Percentiles rank a stretch among this genome's conserved stretches.
These are phyloP conservation scores for Coregonus sp. DNA, from an alignment of 2,797 vertebrate species.

Conservation along the genomic window DNA sequence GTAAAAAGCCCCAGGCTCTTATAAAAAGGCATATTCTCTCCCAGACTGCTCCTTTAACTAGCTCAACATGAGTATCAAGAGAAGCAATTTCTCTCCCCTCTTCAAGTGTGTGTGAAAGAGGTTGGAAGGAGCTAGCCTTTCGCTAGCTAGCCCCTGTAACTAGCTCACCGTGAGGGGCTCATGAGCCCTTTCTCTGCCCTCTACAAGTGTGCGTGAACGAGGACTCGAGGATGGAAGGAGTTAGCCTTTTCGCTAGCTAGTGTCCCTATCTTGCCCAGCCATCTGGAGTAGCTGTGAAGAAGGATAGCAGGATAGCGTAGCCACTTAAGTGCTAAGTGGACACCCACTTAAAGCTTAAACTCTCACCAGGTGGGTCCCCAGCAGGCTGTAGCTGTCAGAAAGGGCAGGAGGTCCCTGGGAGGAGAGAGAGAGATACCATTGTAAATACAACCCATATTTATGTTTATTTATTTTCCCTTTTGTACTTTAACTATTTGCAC, in stretches of 20 bases:
- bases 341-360: conserved; percentile 63
- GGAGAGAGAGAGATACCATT: too few species aligned
- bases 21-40: conserved; percentile 12
- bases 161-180: background rate
- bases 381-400: background rate
- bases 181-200: background rate
- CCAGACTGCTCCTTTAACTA: conserved; percentile 10
- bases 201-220: background rate
- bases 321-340: conserved; percentile 75
- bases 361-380: conserved; percentile 38
- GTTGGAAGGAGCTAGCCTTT: conserved; percentile 13
- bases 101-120: background rate
- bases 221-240: conserved; percentile 18
- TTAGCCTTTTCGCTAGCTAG: conserved; percentile 16
- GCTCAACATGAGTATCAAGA: background rate
- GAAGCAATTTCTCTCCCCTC: background rate
- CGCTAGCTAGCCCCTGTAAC: conserved; percentile 19
- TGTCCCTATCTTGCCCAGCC: conserved; percentile 56
- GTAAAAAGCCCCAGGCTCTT: background rate
- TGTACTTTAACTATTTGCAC: too few species aligned
- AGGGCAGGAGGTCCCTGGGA: background rate
- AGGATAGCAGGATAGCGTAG: conserved; percentile 34
- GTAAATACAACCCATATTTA: too few species aligned
- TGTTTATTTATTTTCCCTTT: too few species aligned
- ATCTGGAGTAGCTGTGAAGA: conserved; percentile 64